These are phyloP conservation scores for Apodemus agrarius DNA, from an alignment of 2,797 vertebrate genomes.

Conservation along the genomic window DNA sequence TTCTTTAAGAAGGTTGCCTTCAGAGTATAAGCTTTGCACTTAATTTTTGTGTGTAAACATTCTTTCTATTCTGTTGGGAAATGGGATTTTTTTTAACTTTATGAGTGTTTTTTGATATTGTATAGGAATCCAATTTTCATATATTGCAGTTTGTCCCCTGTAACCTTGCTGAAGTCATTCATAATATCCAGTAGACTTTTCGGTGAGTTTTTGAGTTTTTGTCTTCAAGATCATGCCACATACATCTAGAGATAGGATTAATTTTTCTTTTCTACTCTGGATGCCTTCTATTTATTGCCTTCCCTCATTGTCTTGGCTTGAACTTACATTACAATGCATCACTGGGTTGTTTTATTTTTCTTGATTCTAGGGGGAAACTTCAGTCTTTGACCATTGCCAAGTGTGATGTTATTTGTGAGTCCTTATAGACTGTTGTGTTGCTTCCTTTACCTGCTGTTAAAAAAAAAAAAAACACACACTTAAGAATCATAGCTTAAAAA, in stretches of 20 bases:
- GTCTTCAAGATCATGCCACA: neutral
- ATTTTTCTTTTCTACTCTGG: neutral
- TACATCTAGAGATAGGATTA: neutral
- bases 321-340: neutral
- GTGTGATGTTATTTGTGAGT: neutral
- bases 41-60: neutral
- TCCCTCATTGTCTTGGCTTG: neutral
- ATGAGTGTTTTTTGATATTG: neutral
- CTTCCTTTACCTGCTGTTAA: too few relatives aligned
- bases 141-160: neutral
- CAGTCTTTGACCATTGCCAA: neutral
- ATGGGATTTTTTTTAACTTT: neutral
- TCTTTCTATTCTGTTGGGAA: neutral
- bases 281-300: neutral
- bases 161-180: constrained; percentile 30
- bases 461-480: too few relatives aligned
- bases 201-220: neutral
- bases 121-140: neutral
- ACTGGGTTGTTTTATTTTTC: neutral
- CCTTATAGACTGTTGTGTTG: neutral
- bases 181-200: constrained; percentile 9
- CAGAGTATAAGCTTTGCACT: neutral
- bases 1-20: neutral
- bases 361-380: neutral
- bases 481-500: neutral